Conservation (phyloP, 2,888 invertebrate genomes). For the Leptura quadrifasciata region DNA sequence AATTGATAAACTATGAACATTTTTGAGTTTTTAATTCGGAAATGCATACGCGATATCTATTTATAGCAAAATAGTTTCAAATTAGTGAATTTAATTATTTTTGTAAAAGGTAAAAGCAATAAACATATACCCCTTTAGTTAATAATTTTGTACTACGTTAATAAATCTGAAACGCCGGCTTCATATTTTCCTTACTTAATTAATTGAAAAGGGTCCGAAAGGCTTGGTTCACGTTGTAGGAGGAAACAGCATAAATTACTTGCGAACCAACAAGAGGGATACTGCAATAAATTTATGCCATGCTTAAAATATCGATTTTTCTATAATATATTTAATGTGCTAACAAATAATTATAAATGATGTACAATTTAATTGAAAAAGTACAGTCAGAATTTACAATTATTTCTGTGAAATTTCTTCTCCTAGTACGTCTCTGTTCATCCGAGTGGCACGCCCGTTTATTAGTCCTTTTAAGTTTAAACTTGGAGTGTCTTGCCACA, state of each 20-base stretch:
- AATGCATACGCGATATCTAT: too few species aligned
- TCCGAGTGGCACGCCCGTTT: conserved; percentile 5
- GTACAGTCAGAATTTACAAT: neutral
- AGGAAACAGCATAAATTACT: conserved; percentile 33
- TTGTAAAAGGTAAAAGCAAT: neutral
- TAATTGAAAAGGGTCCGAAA: conserved; percentile 35
- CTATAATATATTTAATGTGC: neutral
- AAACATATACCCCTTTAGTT: neutral
- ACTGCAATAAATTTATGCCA: conserved; percentile 18
- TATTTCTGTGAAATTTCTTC: neutral
- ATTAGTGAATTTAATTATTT: too few species aligned
- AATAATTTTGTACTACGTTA: conserved; percentile 20
- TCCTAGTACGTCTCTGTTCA: conserved; percentile 29
- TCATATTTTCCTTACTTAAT: conserved; percentile 33
- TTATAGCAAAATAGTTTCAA: too few species aligned
- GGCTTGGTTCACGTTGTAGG: conserved; percentile 18
- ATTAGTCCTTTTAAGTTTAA: conserved; percentile 17
- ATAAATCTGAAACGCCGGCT: conserved; percentile 22
- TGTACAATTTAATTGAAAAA: neutral
- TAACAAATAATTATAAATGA: neutral
- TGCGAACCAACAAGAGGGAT: conserved; percentile 21
- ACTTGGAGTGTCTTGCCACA: conserved; percentile 45
- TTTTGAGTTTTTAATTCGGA: too few species aligned
- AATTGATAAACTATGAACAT: too few species aligned
- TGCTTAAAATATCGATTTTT: conserved; percentile 17